Base-by-base conservation (phyloP, 2,113 vertebrate species). In the Alaudala cheleensis region DNA sequence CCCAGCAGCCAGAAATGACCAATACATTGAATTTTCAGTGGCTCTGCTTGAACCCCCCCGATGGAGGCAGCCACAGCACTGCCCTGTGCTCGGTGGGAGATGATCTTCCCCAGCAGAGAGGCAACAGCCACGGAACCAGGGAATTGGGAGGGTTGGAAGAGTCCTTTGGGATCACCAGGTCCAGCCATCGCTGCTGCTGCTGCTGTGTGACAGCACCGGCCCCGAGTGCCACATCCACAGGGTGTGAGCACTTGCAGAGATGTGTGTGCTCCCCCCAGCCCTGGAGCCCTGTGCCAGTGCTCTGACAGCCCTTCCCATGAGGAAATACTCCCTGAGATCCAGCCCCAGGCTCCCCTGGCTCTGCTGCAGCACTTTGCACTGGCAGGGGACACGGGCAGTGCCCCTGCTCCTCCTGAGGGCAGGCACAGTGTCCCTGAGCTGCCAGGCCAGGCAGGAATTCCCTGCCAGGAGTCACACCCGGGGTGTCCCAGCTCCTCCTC, bases 161-260 rank as follows among this genome's bases (percentile, higher is more conserved):
- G 40, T 7, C 47, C 62, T 82, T 9, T 1, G 0, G 5, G 8
- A 3, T 14, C 71, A 16, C 34, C n/a, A 1, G 12, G 11, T 1
- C 10, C 60, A 9, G 2, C 10, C 37, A 33, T 1, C 29, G 10
- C 37, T 37, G 37, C 37, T 37, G 37, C 37, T 37, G 37, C 37
- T 37, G 37, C 37, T 37, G 37, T 37, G 37, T 37, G 37, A 37
- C 37, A 37, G 10, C n/a, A n/a, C n/a, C n/a, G n/a, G 37, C 37
- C 37, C 37, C 37, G 10, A 37, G 37, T 37, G 37, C 10, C 37
- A 37, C 37, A 37, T 37, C 37, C 37, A 37, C 37, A 37, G 37
- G 37, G 37, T 37, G 37, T 37, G 37, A 37, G 37, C 53, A 2
- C 33, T 24, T 10, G 12, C 28, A 60, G 39, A 18, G 33, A 1